Conservation (phyloP, 2,888 invertebrate species). For the Cataglyphis livida region DNA sequence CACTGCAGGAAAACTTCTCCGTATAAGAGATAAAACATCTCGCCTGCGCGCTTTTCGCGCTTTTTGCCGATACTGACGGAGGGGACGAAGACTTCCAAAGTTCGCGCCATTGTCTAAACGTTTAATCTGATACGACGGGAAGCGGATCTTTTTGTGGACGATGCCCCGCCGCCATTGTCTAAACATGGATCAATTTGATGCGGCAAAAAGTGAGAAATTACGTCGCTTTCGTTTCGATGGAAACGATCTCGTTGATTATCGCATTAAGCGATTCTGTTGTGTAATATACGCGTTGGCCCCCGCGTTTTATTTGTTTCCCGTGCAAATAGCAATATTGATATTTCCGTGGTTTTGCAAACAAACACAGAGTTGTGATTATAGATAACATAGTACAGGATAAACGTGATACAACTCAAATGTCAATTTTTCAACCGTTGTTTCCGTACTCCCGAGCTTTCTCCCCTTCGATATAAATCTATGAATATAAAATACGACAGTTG, state of each 20-base stretch:
- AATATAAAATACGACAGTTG: neutral
- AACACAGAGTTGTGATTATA: slow-evolving; percentile 6
- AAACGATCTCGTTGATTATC: slow-evolving; percentile 32
- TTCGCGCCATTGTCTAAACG: slow-evolving; percentile 55
- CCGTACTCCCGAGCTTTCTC: neutral
- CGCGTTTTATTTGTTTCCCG: slow-evolving; percentile 7
- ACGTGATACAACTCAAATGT: neutral
- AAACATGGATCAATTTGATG: slow-evolving; percentile 51
- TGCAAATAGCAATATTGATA: slow-evolving; percentile 26
- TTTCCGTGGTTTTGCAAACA: slow-evolving; percentile 2
- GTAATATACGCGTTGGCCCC: neutral
- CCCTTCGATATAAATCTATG: neutral
- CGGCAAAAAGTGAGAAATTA: slow-evolving; percentile 41
- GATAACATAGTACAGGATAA: neutral
- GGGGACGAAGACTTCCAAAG: slow-evolving; percentile 46
- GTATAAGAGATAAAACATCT: slow-evolving; percentile 48
- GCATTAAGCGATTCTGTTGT: slow-evolving; percentile 19
- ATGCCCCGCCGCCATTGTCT: slow-evolving; percentile 37
- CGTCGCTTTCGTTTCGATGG: slow-evolving; percentile 26
- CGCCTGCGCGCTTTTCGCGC: slow-evolving; percentile 28
- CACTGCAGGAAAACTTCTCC: slow-evolving; percentile 42
- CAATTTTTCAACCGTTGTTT: neutral
- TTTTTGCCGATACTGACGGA: slow-evolving; percentile 39
- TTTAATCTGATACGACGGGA: slow-evolving; percentile 50
- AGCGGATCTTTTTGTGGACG: slow-evolving; percentile 23